These are phyloP conservation scores for Elephas maximus DNA, from an alignment of 2,113 vertebrate genomes.

Conservation along the genomic window DNA sequence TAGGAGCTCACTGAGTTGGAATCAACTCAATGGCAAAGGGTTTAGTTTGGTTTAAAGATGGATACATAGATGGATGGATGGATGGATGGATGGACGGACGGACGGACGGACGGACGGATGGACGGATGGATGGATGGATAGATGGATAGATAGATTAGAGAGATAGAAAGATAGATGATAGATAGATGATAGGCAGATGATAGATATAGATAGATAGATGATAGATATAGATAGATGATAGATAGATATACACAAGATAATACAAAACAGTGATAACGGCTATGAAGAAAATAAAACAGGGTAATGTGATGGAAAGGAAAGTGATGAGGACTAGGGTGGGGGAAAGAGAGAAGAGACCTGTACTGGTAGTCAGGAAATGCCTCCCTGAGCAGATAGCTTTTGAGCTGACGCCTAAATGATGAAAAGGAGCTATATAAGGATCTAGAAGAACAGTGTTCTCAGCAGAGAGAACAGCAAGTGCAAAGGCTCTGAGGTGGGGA, in stretches of 20 bases:
- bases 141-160: too few relatives aligned
- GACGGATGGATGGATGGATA: too few relatives aligned
- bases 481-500: not conserved
- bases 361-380: not conserved
- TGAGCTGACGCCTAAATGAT: conserved; percentile 23
- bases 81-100: not conserved
- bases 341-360: not conserved
- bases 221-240: not conserved
- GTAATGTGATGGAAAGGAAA: not conserved
- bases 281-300: conserved; percentile 45
- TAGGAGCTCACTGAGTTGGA: not conserved
- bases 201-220: too few relatives aligned
- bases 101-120: too few relatives aligned
- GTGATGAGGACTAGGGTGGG: not conserved
- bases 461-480: not conserved
- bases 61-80: not conserved
- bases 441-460: conserved; percentile 48
- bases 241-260: conserved; percentile 12
- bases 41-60: too few relatives aligned
- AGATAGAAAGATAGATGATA: too few relatives aligned
- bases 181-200: too few relatives aligned
- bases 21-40: too few relatives aligned
- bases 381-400: conserved; percentile 13
- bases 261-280: conserved; percentile 18
- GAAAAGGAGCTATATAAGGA: not conserved